phyloP scores from a whole-genome alignment of 2,113 vertebrate species.

The Pan troglodytes region NHGRI_mPanTro3-v2.1_pri NC_072422.2:29543001-29543500 shows the following conservation, averaged over 20 bases:
- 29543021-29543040: rapidly evolving
- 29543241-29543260: no score
- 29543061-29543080: no score
- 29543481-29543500: no score
- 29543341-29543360: background rate
- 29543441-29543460: rapidly evolving
- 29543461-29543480: rapidly evolving
- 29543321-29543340: rapidly evolving
- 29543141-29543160: background rate
- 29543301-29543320: no score
- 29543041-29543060: background rate
- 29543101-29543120: background rate
- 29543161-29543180: background rate
- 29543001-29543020: rapidly evolving
- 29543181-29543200: background rate
- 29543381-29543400: background rate
- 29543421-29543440: background rate
- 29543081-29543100: background rate
- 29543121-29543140: rapidly evolving
- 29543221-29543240: rapidly evolving
- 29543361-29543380: rapidly evolving
- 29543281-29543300: rapidly evolving
- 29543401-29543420: background rate
- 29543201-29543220: background rate
- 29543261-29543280: rapidly evolving